Evolutionary conservation across 35 echinoderm and acorn worm genomes (phyloP), one percentile per base, ranked within the genome.

Genomic region (Anneissia japonica): DNA sequence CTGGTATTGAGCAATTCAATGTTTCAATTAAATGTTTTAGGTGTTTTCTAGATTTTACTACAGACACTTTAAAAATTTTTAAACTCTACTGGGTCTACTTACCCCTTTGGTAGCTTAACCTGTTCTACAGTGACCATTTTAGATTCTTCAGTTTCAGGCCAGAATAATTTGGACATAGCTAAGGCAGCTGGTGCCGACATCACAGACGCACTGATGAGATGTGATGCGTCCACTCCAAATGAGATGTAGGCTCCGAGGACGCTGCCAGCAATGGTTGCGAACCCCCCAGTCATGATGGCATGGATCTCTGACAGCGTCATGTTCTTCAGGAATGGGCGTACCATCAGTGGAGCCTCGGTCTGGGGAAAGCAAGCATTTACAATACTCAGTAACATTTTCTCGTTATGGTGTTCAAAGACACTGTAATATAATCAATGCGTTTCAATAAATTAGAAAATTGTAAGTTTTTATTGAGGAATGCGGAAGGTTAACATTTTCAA

Each of bases 121-220:
- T 94, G 83, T 11, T 90, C 92, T 31, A 75, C 84, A 0, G 83
- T 90, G 1, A 51, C 64, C 4, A 84, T 90, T 39, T 85, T 55
- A 1, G 93, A 95, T 29, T 81, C 72, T 74, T 95, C 93, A 4
- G 85, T 88, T 39, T 95, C 93, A 0, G 93, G 93, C 43, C 91
- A 95, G 39, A 95, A 90, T 35, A 95, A 73, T 81, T 95, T 95
- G 4, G 93, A 38, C 13, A 95, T 91, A 4, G 89, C 93, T 0
- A 95, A 88, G 34, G 93, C 93, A 35, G 93, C 93, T 4, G 93
- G 93, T 4, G 93, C 93, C 12, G 93, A 95, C 93, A 95, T 95
- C 43, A 91, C 93, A 7, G 93, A 95, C 13, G 93, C 93, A 11
- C 89, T 87, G 0, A 95, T 43, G 4, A 95, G 75, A 77, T 95